These are phyloP conservation scores for Pheosia tremula DNA, from an alignment of 2,888 invertebrate species.

Conservation along the genomic window DNA sequence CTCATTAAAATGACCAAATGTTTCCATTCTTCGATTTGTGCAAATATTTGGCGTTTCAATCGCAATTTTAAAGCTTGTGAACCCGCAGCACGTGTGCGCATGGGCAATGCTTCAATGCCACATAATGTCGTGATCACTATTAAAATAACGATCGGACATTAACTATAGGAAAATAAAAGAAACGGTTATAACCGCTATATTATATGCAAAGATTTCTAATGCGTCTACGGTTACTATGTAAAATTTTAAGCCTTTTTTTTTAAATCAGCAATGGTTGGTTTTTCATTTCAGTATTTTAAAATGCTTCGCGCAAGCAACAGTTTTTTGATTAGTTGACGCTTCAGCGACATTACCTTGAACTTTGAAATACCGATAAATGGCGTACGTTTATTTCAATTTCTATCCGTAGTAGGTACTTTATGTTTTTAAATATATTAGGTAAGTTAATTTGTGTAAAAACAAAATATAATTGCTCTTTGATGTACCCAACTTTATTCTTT, in stretches of 20 bases:
- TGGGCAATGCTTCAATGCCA: not conserved
- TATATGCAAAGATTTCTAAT: too few relatives aligned
- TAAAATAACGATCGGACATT: not conserved
- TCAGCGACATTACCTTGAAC: not conserved
- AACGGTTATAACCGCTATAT: too few relatives aligned
- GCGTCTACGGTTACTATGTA: too few relatives aligned
- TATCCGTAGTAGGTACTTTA: too few relatives aligned
- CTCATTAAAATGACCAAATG: not conserved
- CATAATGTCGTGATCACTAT: not conserved
- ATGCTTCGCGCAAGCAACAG: not conserved
- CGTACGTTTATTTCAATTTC: too few relatives aligned
- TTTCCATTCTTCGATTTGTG: conserved; percentile 2
- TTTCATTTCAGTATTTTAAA: not conserved
- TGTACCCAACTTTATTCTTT: not conserved
- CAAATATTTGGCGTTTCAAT: not conserved
- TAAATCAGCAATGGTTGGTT: not conserved
- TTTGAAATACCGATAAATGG: not conserved
- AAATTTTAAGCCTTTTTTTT: too few relatives aligned
- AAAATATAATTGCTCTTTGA: not conserved
- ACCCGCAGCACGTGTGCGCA: not conserved
- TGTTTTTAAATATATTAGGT: too few relatives aligned
- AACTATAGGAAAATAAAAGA: not conserved
- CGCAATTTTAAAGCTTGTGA: not conserved
- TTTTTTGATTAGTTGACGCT: not conserved
- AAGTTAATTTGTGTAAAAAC: too few relatives aligned